Conservation (phyloP, 2,113 vertebrate genomes). For the Hypomesus transpacificus region DNA sequence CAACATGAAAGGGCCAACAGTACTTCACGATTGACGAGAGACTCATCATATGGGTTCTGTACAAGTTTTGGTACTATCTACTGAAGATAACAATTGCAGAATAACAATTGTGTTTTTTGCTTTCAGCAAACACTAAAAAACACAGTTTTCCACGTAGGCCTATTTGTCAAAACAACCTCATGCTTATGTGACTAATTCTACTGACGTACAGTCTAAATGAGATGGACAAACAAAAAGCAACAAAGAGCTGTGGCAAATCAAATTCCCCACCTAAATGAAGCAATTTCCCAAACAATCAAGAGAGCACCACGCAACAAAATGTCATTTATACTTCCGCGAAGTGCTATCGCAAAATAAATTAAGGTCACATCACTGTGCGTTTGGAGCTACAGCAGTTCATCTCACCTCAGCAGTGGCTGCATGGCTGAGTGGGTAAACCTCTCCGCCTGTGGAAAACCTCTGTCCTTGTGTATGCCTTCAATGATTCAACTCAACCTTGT, state of each 20-base stretch:
- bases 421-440: no score
- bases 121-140: no score
- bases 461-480: no score
- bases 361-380: slow-evolving; percentile 40
- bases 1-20: no score
- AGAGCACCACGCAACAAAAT: slow-evolving; percentile 28
- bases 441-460: no score
- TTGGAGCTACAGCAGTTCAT: slow-evolving; percentile 31
- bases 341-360: slow-evolving; percentile 46
- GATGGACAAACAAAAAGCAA: slow-evolving; percentile 2
- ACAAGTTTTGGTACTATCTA: no score
- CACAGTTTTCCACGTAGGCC: background rate
- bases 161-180: background rate
- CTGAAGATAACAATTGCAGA: no score
- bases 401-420: slow-evolving; percentile 17
- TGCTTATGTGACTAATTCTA: background rate
- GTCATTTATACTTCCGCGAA: slow-evolving; percentile 32
- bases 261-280: slow-evolving; percentile 33
- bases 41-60: no score
- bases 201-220: slow-evolving; percentile 10
- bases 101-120: no score
- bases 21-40: no score
- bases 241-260: slow-evolving; percentile 25
- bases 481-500: no score
- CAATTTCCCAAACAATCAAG: slow-evolving; percentile 49